phyloP scores from a whole-genome alignment of 2,797 vertebrate genomes.

The Schizopygopsis pylzovi region DNA sequence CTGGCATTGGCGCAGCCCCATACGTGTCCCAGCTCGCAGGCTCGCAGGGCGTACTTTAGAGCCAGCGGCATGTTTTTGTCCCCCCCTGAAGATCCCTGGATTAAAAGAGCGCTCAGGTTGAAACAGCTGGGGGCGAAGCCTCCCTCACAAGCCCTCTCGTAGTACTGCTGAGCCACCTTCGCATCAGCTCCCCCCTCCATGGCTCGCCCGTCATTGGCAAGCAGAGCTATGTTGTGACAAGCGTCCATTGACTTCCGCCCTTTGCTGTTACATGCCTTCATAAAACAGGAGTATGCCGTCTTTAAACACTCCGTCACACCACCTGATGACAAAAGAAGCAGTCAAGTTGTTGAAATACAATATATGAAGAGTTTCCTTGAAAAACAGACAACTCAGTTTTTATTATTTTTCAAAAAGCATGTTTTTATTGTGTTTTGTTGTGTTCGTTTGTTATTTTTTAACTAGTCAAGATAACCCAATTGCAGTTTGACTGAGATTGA shows the following conservation, averaged over 20 bases:
- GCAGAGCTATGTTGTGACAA: constrained; percentile 88
- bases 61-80: constrained; percentile 86
- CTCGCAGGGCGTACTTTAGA: constrained; percentile 84
- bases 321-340: constrained; percentile 73
- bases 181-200: constrained; percentile 76
- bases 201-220: constrained; percentile 85
- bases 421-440: no score
- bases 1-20: constrained; percentile 97
- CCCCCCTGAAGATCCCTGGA: constrained; percentile 82
- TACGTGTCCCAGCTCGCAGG: constrained; percentile 91
- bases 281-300: constrained; percentile 86
- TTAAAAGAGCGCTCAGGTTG: constrained; percentile 88
- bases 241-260: constrained; percentile 89
- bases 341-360: background rate
- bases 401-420: no score
- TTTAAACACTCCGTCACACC: constrained; percentile 84
- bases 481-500: no score
- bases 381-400: no score
- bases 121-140: constrained; percentile 91
- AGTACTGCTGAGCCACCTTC: constrained; percentile 81
- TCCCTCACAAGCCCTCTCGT: constrained; percentile 85
- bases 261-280: constrained; percentile 83
- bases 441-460: no score
- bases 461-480: no score
- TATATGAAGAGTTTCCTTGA: background rate